Conservation (phyloP, 2,888 invertebrate genomes). For the Eledone cirrhosa region DNA sequence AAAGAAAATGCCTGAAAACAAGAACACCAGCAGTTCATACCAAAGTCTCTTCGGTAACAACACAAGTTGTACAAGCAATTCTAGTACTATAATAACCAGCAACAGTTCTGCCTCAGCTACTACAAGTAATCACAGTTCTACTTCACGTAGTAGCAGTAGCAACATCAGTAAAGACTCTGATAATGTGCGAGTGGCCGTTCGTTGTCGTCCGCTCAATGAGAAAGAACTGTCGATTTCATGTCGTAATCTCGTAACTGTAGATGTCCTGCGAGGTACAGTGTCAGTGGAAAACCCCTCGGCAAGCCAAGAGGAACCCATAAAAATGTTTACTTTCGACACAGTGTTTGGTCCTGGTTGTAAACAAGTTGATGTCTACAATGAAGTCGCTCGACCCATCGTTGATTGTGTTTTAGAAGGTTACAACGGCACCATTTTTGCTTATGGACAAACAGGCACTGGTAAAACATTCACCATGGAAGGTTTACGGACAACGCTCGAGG, state of each 20-base stretch:
- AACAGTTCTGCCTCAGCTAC: not conserved
- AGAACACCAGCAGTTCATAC: constrained; percentile 8
- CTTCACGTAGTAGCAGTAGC: not conserved
- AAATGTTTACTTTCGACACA: constrained; percentile 93
- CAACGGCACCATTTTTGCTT: constrained; percentile 78
- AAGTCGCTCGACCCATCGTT: constrained; percentile 95
- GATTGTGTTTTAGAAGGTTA: constrained; percentile 96
- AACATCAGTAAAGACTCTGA: constrained; percentile 69
- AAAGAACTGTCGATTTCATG: constrained; percentile 80
- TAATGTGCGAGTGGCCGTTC: constrained; percentile 95
- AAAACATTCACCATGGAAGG: constrained; percentile 99
- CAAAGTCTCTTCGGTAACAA: not conserved
- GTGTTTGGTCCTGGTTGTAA: constrained; percentile 88
- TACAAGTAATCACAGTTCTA: constrained; percentile 9
- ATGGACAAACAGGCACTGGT: constrained; percentile 86
- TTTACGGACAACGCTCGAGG: constrained; percentile 83
- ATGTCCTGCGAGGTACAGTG: constrained; percentile 77
- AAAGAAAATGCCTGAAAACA: constrained; percentile 24
- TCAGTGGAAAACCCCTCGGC: constrained; percentile 81
- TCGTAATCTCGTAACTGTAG: constrained; percentile 76
- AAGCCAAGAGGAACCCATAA: constrained; percentile 77
- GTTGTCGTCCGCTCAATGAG: constrained; percentile 91
- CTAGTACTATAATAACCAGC: not conserved
- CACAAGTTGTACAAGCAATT: not conserved
- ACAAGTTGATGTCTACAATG: constrained; percentile 92